Conservation (phyloP, 2,888 invertebrate genomes). For the Polyommatus icarus region DNA sequence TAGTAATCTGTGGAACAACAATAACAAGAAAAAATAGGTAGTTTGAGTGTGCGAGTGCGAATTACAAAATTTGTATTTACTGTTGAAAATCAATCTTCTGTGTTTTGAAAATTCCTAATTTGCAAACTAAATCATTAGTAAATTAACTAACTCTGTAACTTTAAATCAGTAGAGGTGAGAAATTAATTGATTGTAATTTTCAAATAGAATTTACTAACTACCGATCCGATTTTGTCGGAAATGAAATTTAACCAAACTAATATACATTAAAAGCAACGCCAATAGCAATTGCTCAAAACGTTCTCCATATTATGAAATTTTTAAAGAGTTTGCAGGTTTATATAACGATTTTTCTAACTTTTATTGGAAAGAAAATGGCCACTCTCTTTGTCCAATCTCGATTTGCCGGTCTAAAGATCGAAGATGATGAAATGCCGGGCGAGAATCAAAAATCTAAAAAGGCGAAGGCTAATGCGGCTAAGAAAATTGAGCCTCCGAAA, state of each 20-base stretch:
- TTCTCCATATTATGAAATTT: constrained; percentile 18
- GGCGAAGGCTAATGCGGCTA: constrained; percentile 53
- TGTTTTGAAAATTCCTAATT: neutral
- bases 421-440: constrained; percentile 82
- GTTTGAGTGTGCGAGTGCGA: too few species aligned
- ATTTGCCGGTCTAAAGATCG: constrained; percentile 87
- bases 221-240: neutral
- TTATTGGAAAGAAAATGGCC: constrained; percentile 71
- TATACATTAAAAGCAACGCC: neutral
- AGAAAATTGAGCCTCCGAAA: constrained; percentile 63
- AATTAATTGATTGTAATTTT: neutral
- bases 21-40: too few species aligned
- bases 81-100: neutral
- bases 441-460: constrained; percentile 67
- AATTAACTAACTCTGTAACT: neutral
- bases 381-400: constrained; percentile 85
- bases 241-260: neutral
- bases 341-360: constrained; percentile 11
- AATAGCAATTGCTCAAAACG: neutral
- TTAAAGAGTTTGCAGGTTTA: constrained; percentile 20
- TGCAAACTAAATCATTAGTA: neutral
- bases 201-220: neutral
- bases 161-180: constrained; percentile 13
- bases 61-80: too few species aligned
- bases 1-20: too few species aligned